Evolutionary conservation across 2,888 invertebrate genomes (phyloP).

Genomic region (Diarsia rubi): DNA sequence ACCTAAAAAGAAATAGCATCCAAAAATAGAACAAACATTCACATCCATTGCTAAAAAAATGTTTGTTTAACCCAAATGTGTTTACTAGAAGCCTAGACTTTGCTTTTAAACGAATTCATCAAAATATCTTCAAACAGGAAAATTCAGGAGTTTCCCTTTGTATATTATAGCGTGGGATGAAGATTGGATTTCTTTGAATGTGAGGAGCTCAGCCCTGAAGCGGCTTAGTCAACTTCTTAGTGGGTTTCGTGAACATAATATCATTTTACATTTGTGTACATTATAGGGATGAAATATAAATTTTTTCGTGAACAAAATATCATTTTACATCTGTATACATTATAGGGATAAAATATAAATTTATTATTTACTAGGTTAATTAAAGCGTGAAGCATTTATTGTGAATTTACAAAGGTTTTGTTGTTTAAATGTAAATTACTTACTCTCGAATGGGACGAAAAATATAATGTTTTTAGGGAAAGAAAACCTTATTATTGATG

Average conservation of each 20-base stretch:
- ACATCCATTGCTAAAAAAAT: conserved; percentile 12
- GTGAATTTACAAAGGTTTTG: neutral
- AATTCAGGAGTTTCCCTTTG: conserved; percentile 17
- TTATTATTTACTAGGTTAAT: neutral
- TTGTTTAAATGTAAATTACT: neutral
- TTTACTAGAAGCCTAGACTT: conserved; percentile 29
- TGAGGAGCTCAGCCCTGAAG: neutral
- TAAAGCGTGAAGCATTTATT: neutral
- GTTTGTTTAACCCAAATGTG: conserved; percentile 32
- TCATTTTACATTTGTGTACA: conserved; percentile 14
- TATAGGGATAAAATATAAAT: neutral
- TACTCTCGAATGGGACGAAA: neutral
- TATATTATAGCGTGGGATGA: conserved; percentile 11
- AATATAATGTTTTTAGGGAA: neutral
- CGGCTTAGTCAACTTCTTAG: conserved; percentile 26
- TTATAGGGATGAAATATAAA: no score
- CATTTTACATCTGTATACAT: neutral
- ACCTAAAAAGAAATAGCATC: conserved; percentile 7
- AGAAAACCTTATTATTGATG: neutral
- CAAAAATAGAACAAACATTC: conserved; percentile 3
- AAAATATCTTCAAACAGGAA: conserved; percentile 25
- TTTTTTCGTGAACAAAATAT: no score
- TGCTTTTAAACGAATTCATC: conserved; percentile 35
- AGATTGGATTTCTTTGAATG: conserved; percentile 46
- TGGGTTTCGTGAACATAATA: conserved; percentile 1